phyloP scores from a whole-genome alignment of 2,888 invertebrate species.

The Ellobium chinense region DNA sequence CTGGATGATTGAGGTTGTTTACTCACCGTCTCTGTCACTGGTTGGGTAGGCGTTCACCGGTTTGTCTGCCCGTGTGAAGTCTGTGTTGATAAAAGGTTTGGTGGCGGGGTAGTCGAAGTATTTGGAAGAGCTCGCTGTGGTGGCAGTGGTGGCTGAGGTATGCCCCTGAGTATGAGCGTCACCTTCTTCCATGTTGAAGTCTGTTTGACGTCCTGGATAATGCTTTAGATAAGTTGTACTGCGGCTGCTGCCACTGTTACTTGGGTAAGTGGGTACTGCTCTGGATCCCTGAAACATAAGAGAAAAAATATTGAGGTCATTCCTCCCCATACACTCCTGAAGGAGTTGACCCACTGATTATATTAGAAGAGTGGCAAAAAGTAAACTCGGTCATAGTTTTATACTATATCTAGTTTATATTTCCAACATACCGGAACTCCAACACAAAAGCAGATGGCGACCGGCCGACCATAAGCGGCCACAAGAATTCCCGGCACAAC shows the following conservation, averaged over 20 bases:
- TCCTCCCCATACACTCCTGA: background rate
- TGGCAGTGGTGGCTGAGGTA: background rate
- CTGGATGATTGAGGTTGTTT: no score
- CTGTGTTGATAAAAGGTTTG: constrained; percentile 73
- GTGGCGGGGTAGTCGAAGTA: constrained; percentile 62
- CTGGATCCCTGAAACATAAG: background rate
- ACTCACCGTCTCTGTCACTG: constrained; percentile 73
- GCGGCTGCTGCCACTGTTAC: background rate
- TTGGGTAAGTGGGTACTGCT: background rate
- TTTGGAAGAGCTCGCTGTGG: background rate
- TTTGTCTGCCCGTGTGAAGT: constrained; percentile 64
- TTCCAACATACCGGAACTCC: no score
- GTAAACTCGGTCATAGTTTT: no score
- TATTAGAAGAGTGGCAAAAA: no score
- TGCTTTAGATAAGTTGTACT: background rate
- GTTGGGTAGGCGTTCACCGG: constrained; percentile 70
- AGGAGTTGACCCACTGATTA: no score
- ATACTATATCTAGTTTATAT: no score
- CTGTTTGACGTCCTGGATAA: background rate
- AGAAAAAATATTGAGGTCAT: background rate
- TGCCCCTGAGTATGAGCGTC: background rate
- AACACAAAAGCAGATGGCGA: no score
- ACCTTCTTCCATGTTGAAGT: background rate
- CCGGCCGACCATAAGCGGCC: no score
- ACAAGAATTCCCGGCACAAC: no score